Evolutionary conservation across 2,797 vertebrate genomes (phyloP).

Genomic region (Scolopax bukidnonensis): DNA sequence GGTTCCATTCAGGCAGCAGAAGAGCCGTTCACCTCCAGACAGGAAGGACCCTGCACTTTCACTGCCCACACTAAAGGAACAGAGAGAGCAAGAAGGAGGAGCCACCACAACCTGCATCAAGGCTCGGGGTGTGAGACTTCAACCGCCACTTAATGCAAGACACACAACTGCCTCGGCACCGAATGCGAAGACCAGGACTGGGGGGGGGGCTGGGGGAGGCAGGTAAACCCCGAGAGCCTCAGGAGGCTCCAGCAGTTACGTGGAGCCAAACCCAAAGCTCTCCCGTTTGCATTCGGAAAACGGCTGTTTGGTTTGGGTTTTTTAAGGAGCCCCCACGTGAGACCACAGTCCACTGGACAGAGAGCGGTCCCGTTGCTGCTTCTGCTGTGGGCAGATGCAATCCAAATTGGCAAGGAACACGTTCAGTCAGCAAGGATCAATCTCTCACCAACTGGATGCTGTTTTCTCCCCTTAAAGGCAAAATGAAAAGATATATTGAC

Average conservation of each 20-base stretch:
- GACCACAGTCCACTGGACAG: neutral
- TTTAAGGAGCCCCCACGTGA: neutral
- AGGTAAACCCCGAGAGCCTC: neutral
- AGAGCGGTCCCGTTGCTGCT: neutral
- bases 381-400: neutral
- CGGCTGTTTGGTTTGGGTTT: neutral
- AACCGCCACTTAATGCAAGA: neutral
- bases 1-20: neutral
- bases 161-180: neutral
- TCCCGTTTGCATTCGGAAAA: neutral
- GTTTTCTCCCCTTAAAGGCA: neutral
- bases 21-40: neutral
- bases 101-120: neutral
- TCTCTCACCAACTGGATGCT: neutral
- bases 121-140: neutral
- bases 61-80: neutral
- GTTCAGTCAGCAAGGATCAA: neutral
- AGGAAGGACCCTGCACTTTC: neutral
- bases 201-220: neutral
- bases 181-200: accelerated
- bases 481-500: neutral
- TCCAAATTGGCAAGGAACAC: neutral
- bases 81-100: neutral
- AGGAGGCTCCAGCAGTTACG: neutral
- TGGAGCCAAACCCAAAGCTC: neutral